phyloP scores from a whole-genome alignment of 64 coral and sea anemone genomes.

The Dendronephthya gigantea region DNA sequence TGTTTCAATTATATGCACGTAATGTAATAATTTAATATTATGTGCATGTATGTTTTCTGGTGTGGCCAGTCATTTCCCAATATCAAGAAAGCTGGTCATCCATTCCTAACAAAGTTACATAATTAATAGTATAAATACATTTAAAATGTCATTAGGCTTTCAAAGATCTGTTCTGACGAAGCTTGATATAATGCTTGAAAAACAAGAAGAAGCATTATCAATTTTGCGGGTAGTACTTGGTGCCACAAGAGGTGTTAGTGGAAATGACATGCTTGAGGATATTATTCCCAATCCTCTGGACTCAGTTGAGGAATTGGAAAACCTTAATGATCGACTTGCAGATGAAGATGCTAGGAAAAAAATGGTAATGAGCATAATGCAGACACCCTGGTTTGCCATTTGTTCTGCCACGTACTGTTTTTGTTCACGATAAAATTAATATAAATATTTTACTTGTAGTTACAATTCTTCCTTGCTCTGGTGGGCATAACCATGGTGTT shows the following conservation, averaged over 20 bases:
- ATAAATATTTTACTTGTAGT: too few relatives aligned
- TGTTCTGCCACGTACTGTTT: too few relatives aligned
- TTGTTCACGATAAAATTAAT: too few relatives aligned
- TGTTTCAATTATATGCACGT: too few relatives aligned
- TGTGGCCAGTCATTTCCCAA: too few relatives aligned
- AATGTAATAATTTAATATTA: too few relatives aligned
- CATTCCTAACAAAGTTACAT: neutral
- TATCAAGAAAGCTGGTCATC: too few relatives aligned
- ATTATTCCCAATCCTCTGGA: neutral
- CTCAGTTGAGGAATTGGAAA: neutral
- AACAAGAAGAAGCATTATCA: neutral
- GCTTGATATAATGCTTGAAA: neutral
- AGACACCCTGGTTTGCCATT: too few relatives aligned
- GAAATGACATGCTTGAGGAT: neutral
- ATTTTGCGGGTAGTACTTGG: neutral
- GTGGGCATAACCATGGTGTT: too few relatives aligned
- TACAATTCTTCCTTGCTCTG: too few relatives aligned
- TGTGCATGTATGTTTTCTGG: too few relatives aligned
- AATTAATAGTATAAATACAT: neutral
- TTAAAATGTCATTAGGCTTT: neutral
- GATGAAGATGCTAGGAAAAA: neutral
- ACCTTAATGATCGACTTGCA: neutral
- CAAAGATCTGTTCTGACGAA: neutral
- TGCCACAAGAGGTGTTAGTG: conserved; percentile 8
- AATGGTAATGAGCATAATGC: too few relatives aligned